phyloP scores from a whole-genome alignment of 2,888 invertebrate genomes.

The Atherix ibis region DNA sequence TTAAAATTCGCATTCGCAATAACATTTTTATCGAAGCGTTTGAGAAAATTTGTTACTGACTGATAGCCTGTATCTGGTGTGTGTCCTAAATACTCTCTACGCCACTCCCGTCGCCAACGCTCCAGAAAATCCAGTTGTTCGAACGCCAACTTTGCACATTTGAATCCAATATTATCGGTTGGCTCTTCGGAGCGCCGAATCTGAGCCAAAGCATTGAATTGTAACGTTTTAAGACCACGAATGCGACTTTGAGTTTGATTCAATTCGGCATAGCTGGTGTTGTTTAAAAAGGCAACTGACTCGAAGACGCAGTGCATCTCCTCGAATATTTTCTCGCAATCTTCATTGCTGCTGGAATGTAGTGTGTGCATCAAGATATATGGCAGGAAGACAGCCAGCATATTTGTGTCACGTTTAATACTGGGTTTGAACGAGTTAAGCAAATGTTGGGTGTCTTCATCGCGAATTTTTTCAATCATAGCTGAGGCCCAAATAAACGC shows the following conservation, averaged over 20 bases:
- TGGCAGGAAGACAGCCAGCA: constrained; percentile 57
- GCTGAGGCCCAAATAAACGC: constrained; percentile 61
- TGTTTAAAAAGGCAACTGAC: too few relatives aligned
- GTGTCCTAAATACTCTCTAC: constrained; percentile 5
- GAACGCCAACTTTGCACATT: constrained; percentile 54
- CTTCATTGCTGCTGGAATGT: constrained; percentile 34
- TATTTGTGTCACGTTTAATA: constrained; percentile 54
- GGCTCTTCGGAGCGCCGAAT: constrained; percentile 9
- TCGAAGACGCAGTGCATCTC: constrained; percentile 42
- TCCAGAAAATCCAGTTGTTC: constrained; percentile 59
- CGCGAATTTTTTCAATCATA: constrained; percentile 45
- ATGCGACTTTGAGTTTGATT: constrained; percentile 7
- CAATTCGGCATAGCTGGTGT: constrained; percentile 11
- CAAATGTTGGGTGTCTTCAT: constrained; percentile 42
- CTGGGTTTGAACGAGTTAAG: constrained; percentile 57
- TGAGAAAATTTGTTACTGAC: constrained; percentile 27
- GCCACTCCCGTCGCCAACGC: constrained; percentile 51
- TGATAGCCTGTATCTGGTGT: constrained; percentile 13
- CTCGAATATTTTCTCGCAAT: constrained; percentile 34
- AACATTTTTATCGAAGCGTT: constrained; percentile 42
- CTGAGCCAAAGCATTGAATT: constrained; percentile 9
- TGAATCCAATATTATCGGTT: constrained; percentile 33
- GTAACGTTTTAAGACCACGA: constrained; percentile 7
- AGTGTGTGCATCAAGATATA: constrained; percentile 52
- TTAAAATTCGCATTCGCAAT: constrained; percentile 58